Evolutionary conservation across 2,888 invertebrate genomes (phyloP).

Genomic region (Adelphocoris suturalis): DNA sequence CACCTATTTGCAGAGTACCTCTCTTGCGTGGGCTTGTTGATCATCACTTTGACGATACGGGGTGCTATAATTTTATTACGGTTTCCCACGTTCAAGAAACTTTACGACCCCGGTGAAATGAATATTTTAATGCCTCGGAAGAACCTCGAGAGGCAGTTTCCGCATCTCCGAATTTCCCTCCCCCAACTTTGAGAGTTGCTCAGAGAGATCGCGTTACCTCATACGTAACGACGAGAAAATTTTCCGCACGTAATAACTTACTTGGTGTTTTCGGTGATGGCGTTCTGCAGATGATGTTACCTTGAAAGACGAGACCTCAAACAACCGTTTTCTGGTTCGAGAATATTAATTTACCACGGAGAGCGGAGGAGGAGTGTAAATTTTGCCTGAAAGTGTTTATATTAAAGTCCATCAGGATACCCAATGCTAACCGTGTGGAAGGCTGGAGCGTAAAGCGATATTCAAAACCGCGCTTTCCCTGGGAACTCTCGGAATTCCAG

Average conservation of each 20-base stretch:
- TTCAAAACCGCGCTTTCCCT: background rate
- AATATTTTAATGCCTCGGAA: conserved; percentile 25
- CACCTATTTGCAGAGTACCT: background rate
- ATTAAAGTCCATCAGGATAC: background rate
- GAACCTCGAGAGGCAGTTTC: background rate
- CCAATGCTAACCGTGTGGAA: background rate
- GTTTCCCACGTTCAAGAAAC: conserved; percentile 12
- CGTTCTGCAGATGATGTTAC: background rate
- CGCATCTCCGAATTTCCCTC: background rate
- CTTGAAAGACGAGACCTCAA: conserved; percentile 5
- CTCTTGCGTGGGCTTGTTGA: background rate
- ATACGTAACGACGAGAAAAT: background rate
- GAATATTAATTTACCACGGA: background rate
- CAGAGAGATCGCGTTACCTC: background rate
- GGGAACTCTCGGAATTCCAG: background rate
- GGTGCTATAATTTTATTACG: conserved; percentile 15
- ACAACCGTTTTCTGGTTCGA: background rate
- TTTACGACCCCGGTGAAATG: conserved; percentile 19
- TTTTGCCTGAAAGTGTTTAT: background rate
- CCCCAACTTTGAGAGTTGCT: background rate
- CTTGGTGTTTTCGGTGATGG: background rate
- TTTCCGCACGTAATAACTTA: background rate
- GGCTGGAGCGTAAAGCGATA: background rate
- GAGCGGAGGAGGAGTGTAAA: background rate
- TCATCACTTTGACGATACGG: background rate